A percentile compares a stretch with the other conserved stretches of the same genome.
phyloP scores from a whole-genome alignment of 64 coral and sea anemone species.

The Montipora efflorescens region DNA sequence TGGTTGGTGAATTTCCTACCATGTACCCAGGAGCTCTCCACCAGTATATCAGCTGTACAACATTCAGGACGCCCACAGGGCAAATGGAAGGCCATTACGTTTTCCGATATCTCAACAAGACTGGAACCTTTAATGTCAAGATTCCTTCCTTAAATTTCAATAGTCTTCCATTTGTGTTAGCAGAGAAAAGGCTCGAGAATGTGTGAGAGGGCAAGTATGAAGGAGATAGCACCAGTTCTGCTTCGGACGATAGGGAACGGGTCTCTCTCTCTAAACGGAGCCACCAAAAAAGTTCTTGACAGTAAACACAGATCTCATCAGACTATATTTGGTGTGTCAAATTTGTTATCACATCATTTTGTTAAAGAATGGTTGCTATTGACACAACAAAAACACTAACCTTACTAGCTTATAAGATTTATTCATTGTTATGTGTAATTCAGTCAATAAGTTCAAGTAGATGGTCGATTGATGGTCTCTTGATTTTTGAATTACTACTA shows the following conservation, averaged over 20 bases:
- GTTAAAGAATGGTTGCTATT: too few species aligned
- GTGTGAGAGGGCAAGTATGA: background rate
- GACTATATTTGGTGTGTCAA: too few species aligned
- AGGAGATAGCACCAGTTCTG: slow-evolving; percentile 5
- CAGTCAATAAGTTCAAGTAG: too few species aligned
- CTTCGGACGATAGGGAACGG: background rate
- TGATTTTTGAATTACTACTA: too few species aligned
- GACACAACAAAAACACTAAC: too few species aligned
- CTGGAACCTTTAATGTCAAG: slow-evolving; percentile 61
- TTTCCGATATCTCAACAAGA: slow-evolving; percentile 73
- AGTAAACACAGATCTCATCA: background rate
- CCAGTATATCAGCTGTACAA: slow-evolving; percentile 98
- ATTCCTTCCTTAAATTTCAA: slow-evolving; percentile 88
- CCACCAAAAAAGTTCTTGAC: background rate
- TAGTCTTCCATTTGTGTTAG: slow-evolving; percentile 85
- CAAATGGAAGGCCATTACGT: slow-evolving; percentile 92
- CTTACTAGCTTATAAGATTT: too few species aligned
- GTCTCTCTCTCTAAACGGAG: background rate
- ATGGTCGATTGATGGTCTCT: too few species aligned
- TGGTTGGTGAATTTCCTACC: slow-evolving; percentile 87
- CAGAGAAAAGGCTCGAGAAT: slow-evolving; percentile 48
- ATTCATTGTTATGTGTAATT: too few species aligned
- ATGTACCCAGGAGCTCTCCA: slow-evolving; percentile 89
- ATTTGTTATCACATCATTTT: background rate
- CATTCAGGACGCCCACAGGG: slow-evolving; percentile 88